phyloP scores from a whole-genome alignment of 2,797 vertebrate genomes.

The Pygocentrus nattereri region DNA sequence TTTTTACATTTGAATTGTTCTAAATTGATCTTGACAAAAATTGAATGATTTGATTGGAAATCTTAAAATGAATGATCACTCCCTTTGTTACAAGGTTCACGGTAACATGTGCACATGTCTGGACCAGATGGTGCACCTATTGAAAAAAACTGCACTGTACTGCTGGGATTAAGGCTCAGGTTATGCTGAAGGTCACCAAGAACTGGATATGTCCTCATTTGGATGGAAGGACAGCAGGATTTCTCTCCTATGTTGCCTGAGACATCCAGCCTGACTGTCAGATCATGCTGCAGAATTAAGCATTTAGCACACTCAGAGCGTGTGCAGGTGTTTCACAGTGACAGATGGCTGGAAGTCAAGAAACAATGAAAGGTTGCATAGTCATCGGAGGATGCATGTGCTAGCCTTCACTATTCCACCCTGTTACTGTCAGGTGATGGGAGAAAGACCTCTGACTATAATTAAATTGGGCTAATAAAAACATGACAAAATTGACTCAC shows the following conservation, averaged over 20 bases:
- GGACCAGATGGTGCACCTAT: neutral
- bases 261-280: neutral
- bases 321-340: constrained; percentile 15
- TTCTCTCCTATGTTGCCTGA: neutral
- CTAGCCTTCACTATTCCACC: neutral
- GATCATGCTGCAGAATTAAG: neutral
- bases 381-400: neutral
- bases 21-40: neutral
- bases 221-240: neutral
- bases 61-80: neutral
- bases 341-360: neutral
- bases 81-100: neutral
- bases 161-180: neutral
- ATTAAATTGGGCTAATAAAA: neutral
- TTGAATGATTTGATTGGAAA: neutral
- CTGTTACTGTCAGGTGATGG: neutral
- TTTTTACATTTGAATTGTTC: neutral
- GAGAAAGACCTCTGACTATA: neutral
- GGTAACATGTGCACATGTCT: neutral
- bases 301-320: constrained; percentile 9
- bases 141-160: neutral
- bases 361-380: constrained; percentile 1
- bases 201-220: neutral
- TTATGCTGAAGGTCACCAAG: neutral
- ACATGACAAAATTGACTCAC: neutral